A percentile compares a stretch with the other conserved stretches of the same genome.
phyloP scores from a whole-genome alignment of 2,888 invertebrate genomes.

The Spisula solida region DNA sequence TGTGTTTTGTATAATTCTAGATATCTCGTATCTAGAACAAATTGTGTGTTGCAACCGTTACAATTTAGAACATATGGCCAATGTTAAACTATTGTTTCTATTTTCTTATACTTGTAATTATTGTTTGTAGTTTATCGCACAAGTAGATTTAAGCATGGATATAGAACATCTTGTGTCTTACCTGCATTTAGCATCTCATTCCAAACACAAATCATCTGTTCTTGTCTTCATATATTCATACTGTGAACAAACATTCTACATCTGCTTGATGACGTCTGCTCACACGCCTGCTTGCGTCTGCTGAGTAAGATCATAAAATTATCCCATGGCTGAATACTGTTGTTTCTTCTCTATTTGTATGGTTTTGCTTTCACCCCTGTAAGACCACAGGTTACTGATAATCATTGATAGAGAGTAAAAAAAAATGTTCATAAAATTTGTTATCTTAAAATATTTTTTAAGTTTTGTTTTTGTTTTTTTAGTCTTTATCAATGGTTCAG shows the following conservation, averaged over 20 bases:
- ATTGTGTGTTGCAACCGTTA: not conserved
- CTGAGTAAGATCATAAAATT: not conserved
- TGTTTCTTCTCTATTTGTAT: no score
- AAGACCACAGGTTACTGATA: no score
- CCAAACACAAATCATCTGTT: slow-evolving; percentile 3
- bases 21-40: not conserved
- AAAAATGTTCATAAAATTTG: no score
- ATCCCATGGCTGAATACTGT: no score
- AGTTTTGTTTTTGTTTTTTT: no score
- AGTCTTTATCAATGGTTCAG: no score
- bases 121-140: not conserved
- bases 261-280: slow-evolving; percentile 7
- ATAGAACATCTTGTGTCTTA: not conserved
- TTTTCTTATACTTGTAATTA: not conserved
- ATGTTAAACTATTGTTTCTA: not conserved
- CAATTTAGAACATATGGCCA: not conserved
- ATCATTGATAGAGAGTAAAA: no score
- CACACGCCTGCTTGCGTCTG: not conserved
- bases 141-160: slow-evolving; percentile 10
- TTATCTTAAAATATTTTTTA: no score
- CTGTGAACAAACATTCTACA: not conserved
- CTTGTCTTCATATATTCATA: not conserved
- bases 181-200: not conserved
- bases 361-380: no score
- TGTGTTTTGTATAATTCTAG: not conserved